Evolutionary conservation across 2,888 invertebrate species (phyloP).

Genomic region (Mesodorylaimus sp.): DNA sequence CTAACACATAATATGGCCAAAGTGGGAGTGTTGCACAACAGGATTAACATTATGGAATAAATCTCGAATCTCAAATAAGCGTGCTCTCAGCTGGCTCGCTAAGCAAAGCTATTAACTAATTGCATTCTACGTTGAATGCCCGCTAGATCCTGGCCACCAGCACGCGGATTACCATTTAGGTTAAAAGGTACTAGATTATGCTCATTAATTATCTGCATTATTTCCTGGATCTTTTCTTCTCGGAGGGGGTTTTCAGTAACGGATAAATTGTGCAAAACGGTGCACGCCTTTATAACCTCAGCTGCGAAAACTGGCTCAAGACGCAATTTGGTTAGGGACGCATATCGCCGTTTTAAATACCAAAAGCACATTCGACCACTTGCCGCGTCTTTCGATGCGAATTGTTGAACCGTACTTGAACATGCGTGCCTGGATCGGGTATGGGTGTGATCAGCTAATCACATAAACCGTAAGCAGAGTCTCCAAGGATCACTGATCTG

Average conservation of each 20-base stretch:
- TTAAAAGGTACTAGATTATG: too few relatives aligned
- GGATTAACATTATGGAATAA: too few relatives aligned
- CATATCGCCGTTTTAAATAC: conserved; percentile 10
- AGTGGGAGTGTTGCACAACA: too few relatives aligned
- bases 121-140: too few relatives aligned
- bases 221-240: background rate
- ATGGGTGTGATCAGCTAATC: conserved; percentile 7
- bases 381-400: conserved; percentile 10
- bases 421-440: background rate
- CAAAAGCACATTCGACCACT: conserved; percentile 11
- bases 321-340: background rate
- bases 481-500: background rate
- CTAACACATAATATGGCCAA: too few relatives aligned
- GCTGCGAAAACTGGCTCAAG: background rate
- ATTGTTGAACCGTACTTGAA: conserved; percentile 4
- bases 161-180: too few relatives aligned
- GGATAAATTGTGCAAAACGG: background rate
- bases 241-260: background rate
- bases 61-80: too few relatives aligned
- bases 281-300: background rate
- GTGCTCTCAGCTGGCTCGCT: too few relatives aligned
- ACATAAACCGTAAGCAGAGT: conserved; percentile 5
- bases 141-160: too few relatives aligned
- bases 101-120: too few relatives aligned
- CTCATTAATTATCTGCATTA: background rate